Percentiles rank a stretch among this genome's conserved stretches.
phyloP scores from a whole-genome alignment of 2,797 vertebrate genomes.

The Phoebastria nigripes region DNA sequence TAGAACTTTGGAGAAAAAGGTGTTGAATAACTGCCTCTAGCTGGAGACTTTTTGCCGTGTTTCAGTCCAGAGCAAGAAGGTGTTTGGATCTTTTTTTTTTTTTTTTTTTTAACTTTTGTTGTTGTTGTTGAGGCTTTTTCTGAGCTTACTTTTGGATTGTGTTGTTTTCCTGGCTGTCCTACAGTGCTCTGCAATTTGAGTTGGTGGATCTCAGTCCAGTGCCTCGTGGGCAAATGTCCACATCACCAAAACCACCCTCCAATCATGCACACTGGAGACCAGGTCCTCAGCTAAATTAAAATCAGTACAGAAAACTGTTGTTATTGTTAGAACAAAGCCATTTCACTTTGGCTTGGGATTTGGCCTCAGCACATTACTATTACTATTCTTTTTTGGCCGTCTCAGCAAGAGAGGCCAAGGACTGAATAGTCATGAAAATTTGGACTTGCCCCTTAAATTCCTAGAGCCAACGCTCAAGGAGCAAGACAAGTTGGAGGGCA shows the following conservation, averaged over 20 bases:
- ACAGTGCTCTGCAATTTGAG: slow-evolving; percentile 1
- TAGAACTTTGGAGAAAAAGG: not conserved
- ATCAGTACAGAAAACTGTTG: not conserved
- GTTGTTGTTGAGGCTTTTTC: not conserved
- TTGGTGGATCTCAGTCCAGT: slow-evolving; percentile 41
- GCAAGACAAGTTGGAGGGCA: not conserved
- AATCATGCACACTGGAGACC: not conserved
- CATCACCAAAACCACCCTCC: slow-evolving; percentile 10
- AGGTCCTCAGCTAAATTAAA: not conserved
- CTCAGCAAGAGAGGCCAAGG: not conserved
- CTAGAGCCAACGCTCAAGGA: not conserved
- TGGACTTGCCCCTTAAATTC: not conserved
- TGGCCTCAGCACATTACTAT: not conserved
- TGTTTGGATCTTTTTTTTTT: not conserved
- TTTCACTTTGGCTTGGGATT: not conserved
- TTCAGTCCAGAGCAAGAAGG: not conserved
- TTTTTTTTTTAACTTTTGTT: not conserved
- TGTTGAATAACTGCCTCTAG: not conserved
- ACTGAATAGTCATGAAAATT: not conserved
- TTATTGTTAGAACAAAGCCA: not conserved
- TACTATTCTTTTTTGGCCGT: not conserved
- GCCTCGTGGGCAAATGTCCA: slow-evolving; percentile 17
- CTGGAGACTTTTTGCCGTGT: not conserved
- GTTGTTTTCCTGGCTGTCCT: not conserved
- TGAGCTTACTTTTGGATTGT: not conserved